Conservation (phyloP, 2,797 vertebrate species). For the Hoplostethus mediterraneus region DNA sequence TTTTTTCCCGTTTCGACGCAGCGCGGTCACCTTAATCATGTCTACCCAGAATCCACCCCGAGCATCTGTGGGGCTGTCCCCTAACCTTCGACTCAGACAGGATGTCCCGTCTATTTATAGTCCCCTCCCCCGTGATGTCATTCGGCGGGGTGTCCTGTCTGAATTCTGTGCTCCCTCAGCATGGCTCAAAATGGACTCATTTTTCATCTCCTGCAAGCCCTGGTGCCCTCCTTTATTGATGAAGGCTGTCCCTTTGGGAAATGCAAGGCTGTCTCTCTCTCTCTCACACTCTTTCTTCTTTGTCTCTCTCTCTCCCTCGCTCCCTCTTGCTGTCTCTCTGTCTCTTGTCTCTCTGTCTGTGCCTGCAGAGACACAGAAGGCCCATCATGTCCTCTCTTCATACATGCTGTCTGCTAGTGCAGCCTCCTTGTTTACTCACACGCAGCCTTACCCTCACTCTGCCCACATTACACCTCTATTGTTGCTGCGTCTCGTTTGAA, state of each 20-base stretch:
- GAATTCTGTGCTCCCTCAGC: conserved; percentile 61
- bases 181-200: conserved; percentile 72
- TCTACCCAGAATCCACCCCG: conserved; percentile 54
- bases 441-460: conserved; percentile 32
- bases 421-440: conserved; percentile 32
- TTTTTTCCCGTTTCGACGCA: conserved; percentile 7
- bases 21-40: conserved; percentile 65
- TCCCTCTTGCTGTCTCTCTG: neutral
- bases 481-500: conserved; percentile 45
- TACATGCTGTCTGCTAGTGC: conserved; percentile 3
- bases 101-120: conserved; percentile 75
- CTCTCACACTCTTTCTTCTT: conserved; percentile 10
- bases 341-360: conserved; percentile 4
- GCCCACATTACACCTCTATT: conserved; percentile 30
- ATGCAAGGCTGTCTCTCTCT: conserved; percentile 22
- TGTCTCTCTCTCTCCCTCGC: conserved; percentile 26
- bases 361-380: conserved; percentile 5
- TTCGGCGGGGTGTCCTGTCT: conserved; percentile 64
- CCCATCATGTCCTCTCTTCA: neutral
- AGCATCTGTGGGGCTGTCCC: conserved; percentile 48
- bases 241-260: conserved; percentile 69
- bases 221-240: conserved; percentile 70
- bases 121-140: conserved; percentile 73
- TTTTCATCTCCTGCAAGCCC: conserved; percentile 75
- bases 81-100: conserved; percentile 52